Evolutionary conservation across 1,140 invertebrate species (phyloP).

Genomic region (Andricus grossulariae): DNA sequence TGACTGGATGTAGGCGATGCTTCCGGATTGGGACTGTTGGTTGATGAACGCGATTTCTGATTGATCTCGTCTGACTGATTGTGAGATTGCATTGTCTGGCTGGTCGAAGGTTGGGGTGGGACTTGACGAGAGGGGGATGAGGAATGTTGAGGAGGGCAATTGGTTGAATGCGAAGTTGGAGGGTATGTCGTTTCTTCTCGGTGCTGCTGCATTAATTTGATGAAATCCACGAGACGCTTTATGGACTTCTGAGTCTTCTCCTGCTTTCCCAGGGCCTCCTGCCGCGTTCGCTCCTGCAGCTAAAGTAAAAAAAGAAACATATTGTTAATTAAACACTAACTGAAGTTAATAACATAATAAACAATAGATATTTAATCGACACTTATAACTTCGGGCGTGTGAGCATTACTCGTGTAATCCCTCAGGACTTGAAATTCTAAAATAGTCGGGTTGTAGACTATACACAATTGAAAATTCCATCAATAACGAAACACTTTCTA

Average conservation of each 20-base stretch:
- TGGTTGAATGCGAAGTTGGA: constrained; percentile 61
- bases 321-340: constrained; percentile 7
- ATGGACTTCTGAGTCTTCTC: constrained; percentile 72
- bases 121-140: constrained; percentile 67
- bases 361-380: too few relatives aligned
- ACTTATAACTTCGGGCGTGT: too few relatives aligned
- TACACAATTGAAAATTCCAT: too few relatives aligned
- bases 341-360: too few relatives aligned
- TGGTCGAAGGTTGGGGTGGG: constrained; percentile 42
- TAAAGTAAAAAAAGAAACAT: constrained; percentile 43
- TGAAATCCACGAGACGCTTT: constrained; percentile 72
- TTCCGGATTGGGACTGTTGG: constrained; percentile 51
- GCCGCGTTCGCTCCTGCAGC: constrained; percentile 69
- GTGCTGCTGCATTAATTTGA: constrained; percentile 68
- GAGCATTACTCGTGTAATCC: too few relatives aligned
- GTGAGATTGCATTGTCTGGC: constrained; percentile 15
- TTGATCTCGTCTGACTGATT: constrained; percentile 28
- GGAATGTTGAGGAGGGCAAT: constrained; percentile 69
- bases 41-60: constrained; percentile 47
- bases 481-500: too few relatives aligned
- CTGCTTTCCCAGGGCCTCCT: constrained; percentile 69
- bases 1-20: constrained; percentile 53
- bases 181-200: constrained; percentile 53
- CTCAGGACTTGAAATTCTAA: too few relatives aligned
- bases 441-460: too few relatives aligned